Evolutionary conservation across 2,888 invertebrate genomes (phyloP), one percentile per base, ranked within the genome.

Genomic region (Drosophila antonietae): DNA sequence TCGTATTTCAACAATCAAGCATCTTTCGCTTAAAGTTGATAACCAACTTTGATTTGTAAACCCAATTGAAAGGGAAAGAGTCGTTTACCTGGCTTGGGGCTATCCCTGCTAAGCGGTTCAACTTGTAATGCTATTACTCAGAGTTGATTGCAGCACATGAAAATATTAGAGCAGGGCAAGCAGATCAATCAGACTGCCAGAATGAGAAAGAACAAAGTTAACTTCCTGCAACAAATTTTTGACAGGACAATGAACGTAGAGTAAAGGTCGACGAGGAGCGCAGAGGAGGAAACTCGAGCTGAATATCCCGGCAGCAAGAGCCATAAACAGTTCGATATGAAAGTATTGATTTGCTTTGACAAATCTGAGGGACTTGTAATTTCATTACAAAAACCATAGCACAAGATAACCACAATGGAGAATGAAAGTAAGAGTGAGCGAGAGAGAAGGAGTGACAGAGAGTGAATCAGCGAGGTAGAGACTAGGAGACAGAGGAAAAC

Each of bases 281-380:
- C 3, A 10, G 20, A 10, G 8, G 31, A 1, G 18, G 5, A 4
- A 10, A 39, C 15, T 23, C 15, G 10, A 14, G 20, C 23, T 23
- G 46, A 23, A 23, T 44, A 44, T 20, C 12, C 43, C 8, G 15
- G 46, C 46, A 23, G 46, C 39, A 1, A 56, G 61, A 43, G 37
- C 77, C 60, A 53, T 62, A 65, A 51, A 64, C 62, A 78, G 58
- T 52, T 64, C 63, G 60, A 72, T 73, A 68, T 63, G 65, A 41
- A 44, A 39, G 78, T 73, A 86, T 83, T 83, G 83, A 83, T 83
- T 83, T 83, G 87, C 89, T 83, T 78, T 86, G 81, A 86, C 86
- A 83, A 83, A 83, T 83, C 83, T 88, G 83, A 65, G 68, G 69
- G 61, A 67, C 60, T 69, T 67, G 83, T 86, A 88, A 83, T 88